phyloP scores from a whole-genome alignment of 2,113 vertebrate genomes.

The Rafetus swinhoei region DNA sequence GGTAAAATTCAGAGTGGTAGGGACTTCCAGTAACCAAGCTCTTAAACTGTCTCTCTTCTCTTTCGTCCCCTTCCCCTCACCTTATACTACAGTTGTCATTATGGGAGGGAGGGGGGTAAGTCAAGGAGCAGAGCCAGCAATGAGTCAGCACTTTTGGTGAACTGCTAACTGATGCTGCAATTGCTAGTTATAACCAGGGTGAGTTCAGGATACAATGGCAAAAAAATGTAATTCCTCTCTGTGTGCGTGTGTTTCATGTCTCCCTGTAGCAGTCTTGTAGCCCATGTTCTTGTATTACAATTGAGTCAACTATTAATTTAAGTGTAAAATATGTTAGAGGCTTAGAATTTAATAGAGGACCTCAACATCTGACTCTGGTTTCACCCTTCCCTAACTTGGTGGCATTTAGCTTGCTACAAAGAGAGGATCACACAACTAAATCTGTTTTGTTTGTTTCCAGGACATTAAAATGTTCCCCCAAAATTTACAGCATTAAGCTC shows the following conservation, averaged over 20 bases:
- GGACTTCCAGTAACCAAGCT: slow-evolving; percentile 32
- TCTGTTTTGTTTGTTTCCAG: background rate
- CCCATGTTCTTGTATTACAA: background rate
- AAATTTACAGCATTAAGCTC: background rate
- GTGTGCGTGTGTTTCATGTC: background rate
- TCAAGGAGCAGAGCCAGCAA: background rate
- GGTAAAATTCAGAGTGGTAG: background rate
- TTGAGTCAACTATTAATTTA: background rate
- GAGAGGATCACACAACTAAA: background rate
- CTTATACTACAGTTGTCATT: slow-evolving; percentile 19
- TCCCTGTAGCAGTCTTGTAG: background rate
- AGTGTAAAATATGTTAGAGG: background rate
- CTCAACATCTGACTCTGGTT: background rate
- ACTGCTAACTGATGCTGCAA: slow-evolving; percentile 9
- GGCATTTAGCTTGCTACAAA: background rate
- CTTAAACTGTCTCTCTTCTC: background rate
- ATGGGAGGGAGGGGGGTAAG: background rate
- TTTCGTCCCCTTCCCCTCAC: background rate
- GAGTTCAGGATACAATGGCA: slow-evolving; percentile 13
- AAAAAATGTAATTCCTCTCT: background rate
- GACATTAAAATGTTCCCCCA: background rate
- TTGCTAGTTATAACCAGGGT: background rate
- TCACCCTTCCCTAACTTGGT: background rate
- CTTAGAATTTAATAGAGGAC: background rate
- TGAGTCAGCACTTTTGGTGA: slow-evolving; percentile 25